Base-by-base conservation (phyloP, 2,113 vertebrate species). In the Ptychochromis oligacanthus region DNA sequence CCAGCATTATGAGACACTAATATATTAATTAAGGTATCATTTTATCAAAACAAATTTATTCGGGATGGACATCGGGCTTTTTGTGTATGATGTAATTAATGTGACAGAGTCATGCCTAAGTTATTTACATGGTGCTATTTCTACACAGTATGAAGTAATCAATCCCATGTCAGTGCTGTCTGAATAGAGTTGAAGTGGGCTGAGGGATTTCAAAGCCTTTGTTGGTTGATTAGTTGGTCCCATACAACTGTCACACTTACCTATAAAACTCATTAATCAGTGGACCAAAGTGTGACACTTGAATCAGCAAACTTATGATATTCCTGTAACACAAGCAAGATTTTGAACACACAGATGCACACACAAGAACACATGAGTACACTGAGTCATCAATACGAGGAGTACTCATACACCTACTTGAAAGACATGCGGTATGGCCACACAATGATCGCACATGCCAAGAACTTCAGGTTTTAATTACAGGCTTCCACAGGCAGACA, bases 391-490 rank as follows among this genome's bases (percentile, higher is more conserved):
- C 62, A 75, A 72, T 81, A 59, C 57, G 6, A 17, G 1, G 40
- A 36, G 31, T 56, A 20, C 17, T 28, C 17, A 18, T 36, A 75
- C 80, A 52, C 18, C 7, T 15, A 76, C 77, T 67, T 46, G 31
- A 81, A 67, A 77, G 74, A 55, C 24, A 10, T 6, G 80, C 12
- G 3, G 36, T 43, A 54, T 6, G 38, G 77, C 22, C 81, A 56
- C 5, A 49, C 81, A 88, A 80, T 80, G 72, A 80, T 81, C 7
- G 3, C 43, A 49, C 64, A 83, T 62, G 80, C 77, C 38, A 34
- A 17, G 40, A 85, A 65, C 75, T 64, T 81, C 60, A 15, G 77
- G 43, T 83, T 93, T 87, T 89, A 93, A 93, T 93, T 88, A 90
- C 61, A 84, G 52, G 72, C 80, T 88, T 88, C 77, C 34, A 72